Evolutionary conservation across 2,797 vertebrate genomes (phyloP).

Genomic region (Petrocephalus sullivani): DNA sequence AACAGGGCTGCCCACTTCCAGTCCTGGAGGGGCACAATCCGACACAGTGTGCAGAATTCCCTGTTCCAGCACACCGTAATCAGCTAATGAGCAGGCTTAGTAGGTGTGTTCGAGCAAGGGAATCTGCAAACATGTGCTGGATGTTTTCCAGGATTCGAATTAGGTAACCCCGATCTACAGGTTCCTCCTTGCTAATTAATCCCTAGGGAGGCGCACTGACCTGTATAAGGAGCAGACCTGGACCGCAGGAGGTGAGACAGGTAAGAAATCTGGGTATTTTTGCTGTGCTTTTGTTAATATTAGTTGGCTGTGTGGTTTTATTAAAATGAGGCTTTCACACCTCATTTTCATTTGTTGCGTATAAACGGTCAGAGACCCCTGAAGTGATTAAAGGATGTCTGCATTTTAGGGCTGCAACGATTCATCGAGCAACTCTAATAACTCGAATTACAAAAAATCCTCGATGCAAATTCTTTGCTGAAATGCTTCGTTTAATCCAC

Average conservation of each 20-base stretch:
- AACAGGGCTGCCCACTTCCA: not conserved
- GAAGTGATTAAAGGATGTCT: not conserved
- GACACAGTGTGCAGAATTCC: not conserved
- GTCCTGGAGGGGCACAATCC: not conserved
- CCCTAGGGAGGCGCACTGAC: not conserved
- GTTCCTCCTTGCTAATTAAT: constrained; percentile 6
- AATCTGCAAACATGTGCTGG: not conserved
- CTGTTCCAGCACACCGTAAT: not conserved
- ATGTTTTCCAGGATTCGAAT: not conserved
- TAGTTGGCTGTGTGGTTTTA: not conserved
- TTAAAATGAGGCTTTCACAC: not conserved
- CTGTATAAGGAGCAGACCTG: not conserved
- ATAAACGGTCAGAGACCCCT: not conserved
- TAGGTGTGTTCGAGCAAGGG: not conserved
- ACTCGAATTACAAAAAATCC: too few species aligned
- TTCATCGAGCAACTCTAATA: too few species aligned
- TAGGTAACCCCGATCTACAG: not conserved
- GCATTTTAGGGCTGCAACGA: too few species aligned
- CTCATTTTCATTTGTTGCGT: not conserved
- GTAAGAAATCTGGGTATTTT: not conserved
- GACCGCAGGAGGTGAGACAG: not conserved
- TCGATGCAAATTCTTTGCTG: too few species aligned
- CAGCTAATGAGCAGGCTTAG: not conserved
- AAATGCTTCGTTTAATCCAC: too few species aligned
- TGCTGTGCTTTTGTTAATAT: not conserved